Percentiles rank a stretch among this genome's conserved stretches.
These are phyloP conservation scores for Pseudonaja textilis DNA, from an alignment of 2,113 vertebrate species.

Conservation along the genomic window DNA sequence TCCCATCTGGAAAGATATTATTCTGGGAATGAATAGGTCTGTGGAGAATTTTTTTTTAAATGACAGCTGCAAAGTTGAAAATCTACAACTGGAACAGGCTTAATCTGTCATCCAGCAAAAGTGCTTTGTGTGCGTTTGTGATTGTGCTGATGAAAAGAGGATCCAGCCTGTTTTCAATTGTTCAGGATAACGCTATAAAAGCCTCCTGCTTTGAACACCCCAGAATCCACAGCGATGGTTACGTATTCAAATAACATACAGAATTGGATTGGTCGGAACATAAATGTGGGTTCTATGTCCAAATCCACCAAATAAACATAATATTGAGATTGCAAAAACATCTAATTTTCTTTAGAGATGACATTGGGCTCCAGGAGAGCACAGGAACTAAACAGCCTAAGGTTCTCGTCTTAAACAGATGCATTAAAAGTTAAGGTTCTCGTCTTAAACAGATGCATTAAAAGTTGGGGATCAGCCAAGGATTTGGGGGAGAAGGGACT, in stretches of 20 bases:
- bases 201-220: constrained; percentile 1
- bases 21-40: constrained; percentile 62
- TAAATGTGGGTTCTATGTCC: not conserved
- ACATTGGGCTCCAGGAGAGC: not conserved
- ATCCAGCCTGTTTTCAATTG: not conserved
- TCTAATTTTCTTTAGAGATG: not conserved
- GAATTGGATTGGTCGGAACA: not conserved
- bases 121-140: constrained; percentile 2
- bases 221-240: not conserved
- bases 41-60: constrained; percentile 54
- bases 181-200: not conserved
- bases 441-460: not conserved
- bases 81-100: constrained; percentile 50
- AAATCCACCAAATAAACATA: not conserved
- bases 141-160: constrained; percentile 32
- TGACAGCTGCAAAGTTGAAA: constrained; percentile 68
- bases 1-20: constrained; percentile 75
- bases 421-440: not conserved
- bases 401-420: not conserved
- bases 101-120: constrained; percentile 63
- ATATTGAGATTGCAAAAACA: not conserved
- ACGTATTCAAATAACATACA: not conserved
- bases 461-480: not conserved
- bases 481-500: not conserved
- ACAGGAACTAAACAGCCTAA: not conserved